These are phyloP conservation scores for Ancistrus triradiatus DNA, from an alignment of 2,113 vertebrate species.

Conservation along the genomic window DNA sequence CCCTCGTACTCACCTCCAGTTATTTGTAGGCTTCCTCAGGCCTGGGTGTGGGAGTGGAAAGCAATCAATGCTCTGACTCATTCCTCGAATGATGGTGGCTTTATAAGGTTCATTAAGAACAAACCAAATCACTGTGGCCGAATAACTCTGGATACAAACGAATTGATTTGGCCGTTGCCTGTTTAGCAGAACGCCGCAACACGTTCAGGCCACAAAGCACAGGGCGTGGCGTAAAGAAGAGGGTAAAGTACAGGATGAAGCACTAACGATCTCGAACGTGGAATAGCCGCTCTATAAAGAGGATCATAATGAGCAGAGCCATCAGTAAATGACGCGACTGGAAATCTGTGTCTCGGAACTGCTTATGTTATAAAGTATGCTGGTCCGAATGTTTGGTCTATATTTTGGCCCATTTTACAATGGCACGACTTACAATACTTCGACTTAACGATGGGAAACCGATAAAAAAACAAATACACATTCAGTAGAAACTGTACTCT, in stretches of 20 bases:
- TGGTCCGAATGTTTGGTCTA: too few species aligned
- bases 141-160: slow-evolving; percentile 56
- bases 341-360: too few species aligned
- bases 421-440: too few species aligned
- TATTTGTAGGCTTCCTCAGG: slow-evolving; percentile 13
- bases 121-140: slow-evolving; percentile 64
- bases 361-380: too few species aligned
- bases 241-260: background rate
- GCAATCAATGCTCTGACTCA: slow-evolving; percentile 72
- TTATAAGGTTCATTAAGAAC: slow-evolving; percentile 68
- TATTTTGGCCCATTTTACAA: too few species aligned
- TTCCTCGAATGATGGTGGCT: slow-evolving; percentile 63
- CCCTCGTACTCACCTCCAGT: background rate
- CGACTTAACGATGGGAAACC: too few species aligned
- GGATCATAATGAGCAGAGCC: too few species aligned
- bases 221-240: slow-evolving; percentile 5
- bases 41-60: slow-evolving; percentile 13
- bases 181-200: slow-evolving; percentile 16
- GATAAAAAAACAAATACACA: too few species aligned
- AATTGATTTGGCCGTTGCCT: slow-evolving; percentile 43
- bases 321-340: too few species aligned
- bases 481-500: too few species aligned
- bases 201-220: background rate
- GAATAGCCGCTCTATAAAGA: too few species aligned
- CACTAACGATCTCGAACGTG: background rate